These are phyloP conservation scores for Brachyopa scutellaris DNA, from an alignment of 2,888 invertebrate genomes.

Conservation along the genomic window DNA sequence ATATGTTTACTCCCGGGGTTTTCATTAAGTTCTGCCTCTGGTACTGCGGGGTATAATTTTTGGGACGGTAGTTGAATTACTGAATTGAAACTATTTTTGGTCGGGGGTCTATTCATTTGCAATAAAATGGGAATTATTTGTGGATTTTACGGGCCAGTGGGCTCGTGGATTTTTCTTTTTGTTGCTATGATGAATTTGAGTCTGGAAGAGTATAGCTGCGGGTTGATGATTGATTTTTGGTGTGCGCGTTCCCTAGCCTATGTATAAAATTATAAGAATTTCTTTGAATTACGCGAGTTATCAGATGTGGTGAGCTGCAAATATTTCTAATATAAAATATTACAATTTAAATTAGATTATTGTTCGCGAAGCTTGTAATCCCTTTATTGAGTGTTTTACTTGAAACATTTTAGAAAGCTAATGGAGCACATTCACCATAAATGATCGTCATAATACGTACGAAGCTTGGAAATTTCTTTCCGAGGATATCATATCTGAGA, in stretches of 20 bases:
- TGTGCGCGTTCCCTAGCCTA: no score
- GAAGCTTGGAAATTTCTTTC: no score
- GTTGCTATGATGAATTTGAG: not conserved
- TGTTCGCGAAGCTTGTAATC: no score
- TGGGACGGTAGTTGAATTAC: not conserved
- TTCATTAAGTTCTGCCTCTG: constrained; percentile 33
- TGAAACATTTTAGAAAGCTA: no score
- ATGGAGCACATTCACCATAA: no score
- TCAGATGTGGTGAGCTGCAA: constrained; percentile 1
- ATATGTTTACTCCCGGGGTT: constrained; percentile 25
- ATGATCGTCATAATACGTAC: no score
- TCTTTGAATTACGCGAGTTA: not conserved
- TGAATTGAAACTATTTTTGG: constrained; percentile 32
- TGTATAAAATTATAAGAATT: no score
- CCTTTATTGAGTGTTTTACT: no score
- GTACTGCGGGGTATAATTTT: not conserved
- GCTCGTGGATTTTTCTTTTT: constrained; percentile 17
- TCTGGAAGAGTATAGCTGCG: not conserved
- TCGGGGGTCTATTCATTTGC: constrained; percentile 37
- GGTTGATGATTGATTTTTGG: not conserved
- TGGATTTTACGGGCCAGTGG: constrained; percentile 15
- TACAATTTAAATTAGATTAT: no score
- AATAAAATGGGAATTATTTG: constrained; percentile 44
- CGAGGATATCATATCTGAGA: no score
- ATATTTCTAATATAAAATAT: constrained; percentile 5